Conservation (phyloP, 1,140 invertebrate genomes). For the Alviniconcha marisindica region DNA sequence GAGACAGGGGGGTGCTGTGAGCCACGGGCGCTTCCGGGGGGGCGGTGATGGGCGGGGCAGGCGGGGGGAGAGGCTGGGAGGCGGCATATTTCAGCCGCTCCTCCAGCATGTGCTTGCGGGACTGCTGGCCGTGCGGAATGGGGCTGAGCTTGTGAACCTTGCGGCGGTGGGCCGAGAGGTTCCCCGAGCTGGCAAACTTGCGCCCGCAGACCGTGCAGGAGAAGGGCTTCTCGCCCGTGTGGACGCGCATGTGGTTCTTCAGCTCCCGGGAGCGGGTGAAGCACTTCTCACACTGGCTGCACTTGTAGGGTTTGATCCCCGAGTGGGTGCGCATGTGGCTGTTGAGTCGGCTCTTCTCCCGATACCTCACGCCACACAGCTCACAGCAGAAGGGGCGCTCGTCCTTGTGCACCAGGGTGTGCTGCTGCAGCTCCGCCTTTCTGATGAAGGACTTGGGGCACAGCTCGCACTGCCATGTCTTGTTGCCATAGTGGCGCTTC, state of each 20-base stretch:
- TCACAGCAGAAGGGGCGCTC: constrained; percentile 14
- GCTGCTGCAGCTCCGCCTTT: constrained; percentile 2
- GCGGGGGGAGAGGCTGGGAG: background rate
- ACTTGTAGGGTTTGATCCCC: constrained; percentile 39
- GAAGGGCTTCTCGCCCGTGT: constrained; percentile 39
- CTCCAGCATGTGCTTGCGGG: constrained; percentile 13
- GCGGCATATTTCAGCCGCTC: background rate
- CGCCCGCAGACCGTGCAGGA: background rate
- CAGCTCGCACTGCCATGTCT: constrained; percentile 6
- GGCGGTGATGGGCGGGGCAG: background rate
- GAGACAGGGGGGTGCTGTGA: background rate
- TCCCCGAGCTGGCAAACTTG: constrained; percentile 21
- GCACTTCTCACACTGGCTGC: constrained; percentile 34
- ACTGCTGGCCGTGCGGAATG: constrained; percentile 18
- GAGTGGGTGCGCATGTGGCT: constrained; percentile 23
- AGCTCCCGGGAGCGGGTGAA: constrained; percentile 23
- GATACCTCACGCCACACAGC: background rate
- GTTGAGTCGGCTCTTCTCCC: background rate
- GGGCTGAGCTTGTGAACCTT: constrained; percentile 18
- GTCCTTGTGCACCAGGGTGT: background rate
- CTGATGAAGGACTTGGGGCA: background rate
- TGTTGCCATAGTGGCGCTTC: constrained; percentile 22
- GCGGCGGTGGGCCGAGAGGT: constrained; percentile 20
- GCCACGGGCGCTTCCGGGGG: background rate
- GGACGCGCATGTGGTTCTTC: constrained; percentile 35